phyloP scores from a whole-genome alignment of 23 tunicate genomes.

The Botrylloides violaceus region DNA sequence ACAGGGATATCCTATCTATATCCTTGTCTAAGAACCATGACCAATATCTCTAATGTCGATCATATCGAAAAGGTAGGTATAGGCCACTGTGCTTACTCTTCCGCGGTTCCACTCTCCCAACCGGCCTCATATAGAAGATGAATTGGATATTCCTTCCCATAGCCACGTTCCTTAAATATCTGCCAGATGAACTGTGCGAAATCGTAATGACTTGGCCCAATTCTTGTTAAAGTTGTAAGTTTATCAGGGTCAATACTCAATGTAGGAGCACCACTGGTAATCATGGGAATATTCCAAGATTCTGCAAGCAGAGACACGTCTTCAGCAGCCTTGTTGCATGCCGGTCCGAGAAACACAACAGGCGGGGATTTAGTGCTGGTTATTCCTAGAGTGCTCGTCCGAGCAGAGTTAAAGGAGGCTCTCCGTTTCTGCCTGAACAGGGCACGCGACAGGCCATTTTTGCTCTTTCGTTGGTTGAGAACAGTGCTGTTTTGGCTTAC shows the following conservation, averaged over 20 bases:
- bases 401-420: not conserved
- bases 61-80: too few relatives aligned
- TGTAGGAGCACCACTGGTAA: constrained; percentile 58
- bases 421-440: not conserved
- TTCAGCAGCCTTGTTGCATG: constrained; percentile 56
- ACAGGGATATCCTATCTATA: too few relatives aligned
- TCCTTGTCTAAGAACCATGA: too few relatives aligned
- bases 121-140: constrained; percentile 32
- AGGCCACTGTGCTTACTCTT: not conserved
- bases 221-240: constrained; percentile 41
- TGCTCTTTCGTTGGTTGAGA: not conserved
- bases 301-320: constrained; percentile 57
- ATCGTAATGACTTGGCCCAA: constrained; percentile 46
- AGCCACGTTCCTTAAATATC: not conserved
- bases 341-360: constrained; percentile 57
- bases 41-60: too few relatives aligned
- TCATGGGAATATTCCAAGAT: constrained; percentile 64
- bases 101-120: constrained; percentile 6
- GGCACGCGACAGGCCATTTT: not conserved
- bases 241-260: constrained; percentile 33
- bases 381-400: constrained; percentile 15
- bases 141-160: constrained; percentile 18
- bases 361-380: constrained; percentile 27
- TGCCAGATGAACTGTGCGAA: constrained; percentile 33
- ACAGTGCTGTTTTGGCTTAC: not conserved